Conservation (phyloP, 2,888 invertebrate genomes). For the Pristionchus japonicus region DNA sequence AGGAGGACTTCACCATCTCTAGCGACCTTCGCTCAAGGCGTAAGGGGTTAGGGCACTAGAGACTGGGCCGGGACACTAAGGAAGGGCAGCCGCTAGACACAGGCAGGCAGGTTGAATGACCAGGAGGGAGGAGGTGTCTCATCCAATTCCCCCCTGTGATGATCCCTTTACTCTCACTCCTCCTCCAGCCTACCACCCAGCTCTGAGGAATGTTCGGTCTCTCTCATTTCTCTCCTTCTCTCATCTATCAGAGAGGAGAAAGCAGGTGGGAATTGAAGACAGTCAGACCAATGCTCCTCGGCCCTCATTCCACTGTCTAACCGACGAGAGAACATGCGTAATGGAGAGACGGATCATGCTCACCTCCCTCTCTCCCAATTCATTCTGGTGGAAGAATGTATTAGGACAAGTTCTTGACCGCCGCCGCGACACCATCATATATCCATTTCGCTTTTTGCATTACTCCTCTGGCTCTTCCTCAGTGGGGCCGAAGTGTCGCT, state of each 20-base stretch:
- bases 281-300: neutral
- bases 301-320: neutral
- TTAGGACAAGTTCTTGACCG: constrained; percentile 42
- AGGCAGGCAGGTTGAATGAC: constrained; percentile 6
- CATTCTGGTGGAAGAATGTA: constrained; percentile 40
- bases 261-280: too few species aligned
- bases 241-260: too few species aligned
- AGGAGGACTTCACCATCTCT: neutral
- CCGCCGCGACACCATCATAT: neutral
- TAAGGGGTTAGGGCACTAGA: neutral
- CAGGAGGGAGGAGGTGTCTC: neutral
- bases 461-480: neutral
- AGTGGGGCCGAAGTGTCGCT: neutral
- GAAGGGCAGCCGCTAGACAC: neutral
- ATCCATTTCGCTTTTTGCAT: constrained; percentile 32
- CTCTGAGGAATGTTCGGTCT: too few species aligned
- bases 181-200: neutral
- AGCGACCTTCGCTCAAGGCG: neutral
- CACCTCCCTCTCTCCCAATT: neutral
- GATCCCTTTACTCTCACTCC: neutral
- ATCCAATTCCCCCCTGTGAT: constrained; percentile 10
- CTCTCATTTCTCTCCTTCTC: too few species aligned
- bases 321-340: neutral
- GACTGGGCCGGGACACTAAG: neutral
- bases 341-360: neutral